phyloP scores from a whole-genome alignment of 2,113 vertebrate species.

The Zapornia atra region DNA sequence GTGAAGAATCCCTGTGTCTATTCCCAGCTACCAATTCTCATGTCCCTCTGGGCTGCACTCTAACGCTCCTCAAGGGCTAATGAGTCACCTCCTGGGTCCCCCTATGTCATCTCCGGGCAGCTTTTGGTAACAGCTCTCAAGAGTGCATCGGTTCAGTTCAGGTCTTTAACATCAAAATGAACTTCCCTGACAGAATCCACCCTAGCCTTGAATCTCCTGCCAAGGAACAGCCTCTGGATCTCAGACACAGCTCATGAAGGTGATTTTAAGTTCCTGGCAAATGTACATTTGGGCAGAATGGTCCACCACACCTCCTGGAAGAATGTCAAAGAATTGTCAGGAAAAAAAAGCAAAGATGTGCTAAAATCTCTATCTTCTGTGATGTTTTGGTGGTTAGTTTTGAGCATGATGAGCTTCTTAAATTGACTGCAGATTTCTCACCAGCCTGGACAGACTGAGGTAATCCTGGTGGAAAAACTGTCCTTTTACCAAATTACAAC shows the following conservation, averaged over 20 bases:
- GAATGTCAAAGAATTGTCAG: background rate
- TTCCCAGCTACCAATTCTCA: background rate
- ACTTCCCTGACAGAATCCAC: background rate
- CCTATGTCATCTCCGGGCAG: background rate
- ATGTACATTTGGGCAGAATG: background rate
- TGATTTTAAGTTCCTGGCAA: background rate
- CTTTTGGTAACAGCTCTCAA: background rate
- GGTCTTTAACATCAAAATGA: background rate
- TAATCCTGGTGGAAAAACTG: background rate
- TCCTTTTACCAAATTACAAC: background rate
- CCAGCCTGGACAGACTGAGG: background rate
- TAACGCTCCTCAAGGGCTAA: background rate
- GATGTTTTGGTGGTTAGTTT: background rate
- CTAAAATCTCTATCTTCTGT: background rate
- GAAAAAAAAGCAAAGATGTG: background rate
- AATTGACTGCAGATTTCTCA: slow-evolving; percentile 1
- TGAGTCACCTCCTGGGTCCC: background rate
- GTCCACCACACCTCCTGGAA: background rate
- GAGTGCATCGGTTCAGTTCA: background rate
- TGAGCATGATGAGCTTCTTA: background rate
- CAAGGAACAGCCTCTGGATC: background rate
- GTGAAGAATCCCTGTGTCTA: background rate
- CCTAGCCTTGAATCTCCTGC: background rate
- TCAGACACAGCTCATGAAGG: background rate
- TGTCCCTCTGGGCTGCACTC: background rate